Percentiles rank a stretch among this genome's conserved stretches.
Conservation (phyloP, 2,888 invertebrate genomes). For the Troilus luridus region DNA sequence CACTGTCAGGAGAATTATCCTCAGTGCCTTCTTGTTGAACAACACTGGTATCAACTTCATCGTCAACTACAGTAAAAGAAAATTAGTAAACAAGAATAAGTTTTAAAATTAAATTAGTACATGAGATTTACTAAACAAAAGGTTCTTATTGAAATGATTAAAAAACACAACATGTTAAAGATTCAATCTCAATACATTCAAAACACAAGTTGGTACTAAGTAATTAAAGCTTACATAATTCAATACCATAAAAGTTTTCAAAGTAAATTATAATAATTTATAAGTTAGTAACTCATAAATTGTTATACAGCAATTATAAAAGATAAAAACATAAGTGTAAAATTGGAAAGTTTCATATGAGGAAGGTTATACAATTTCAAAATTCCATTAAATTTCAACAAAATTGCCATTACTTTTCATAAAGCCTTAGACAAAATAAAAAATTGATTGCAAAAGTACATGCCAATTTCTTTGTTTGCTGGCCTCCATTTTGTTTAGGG, state of each 20-base stretch:
- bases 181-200: not conserved
- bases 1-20: slow-evolving; percentile 83
- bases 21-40: slow-evolving; percentile 69
- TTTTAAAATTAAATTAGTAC: not conserved
- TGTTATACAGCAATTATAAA: not conserved
- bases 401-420: not conserved
- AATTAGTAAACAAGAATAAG: not conserved
- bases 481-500: slow-evolving; percentile 85
- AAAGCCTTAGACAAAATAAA: not conserved
- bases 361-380: slow-evolving; percentile 55
- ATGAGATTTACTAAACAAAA: not conserved
- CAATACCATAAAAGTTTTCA: not conserved
- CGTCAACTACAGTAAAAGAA: slow-evolving; percentile 70
- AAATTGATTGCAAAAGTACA: slow-evolving; percentile 68
- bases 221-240: not conserved
- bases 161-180: not conserved
- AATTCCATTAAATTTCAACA: not conserved
- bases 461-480: slow-evolving; percentile 83
- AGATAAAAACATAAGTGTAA: not conserved
- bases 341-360: slow-evolving; percentile 16
- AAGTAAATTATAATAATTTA: no score
- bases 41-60: slow-evolving; percentile 80
- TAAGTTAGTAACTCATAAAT: no score
- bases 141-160: not conserved
- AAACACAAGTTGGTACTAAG: not conserved